Evolutionary conservation across 2,888 invertebrate species (phyloP).

Genomic region (Drosophila kokeensis): DNA sequence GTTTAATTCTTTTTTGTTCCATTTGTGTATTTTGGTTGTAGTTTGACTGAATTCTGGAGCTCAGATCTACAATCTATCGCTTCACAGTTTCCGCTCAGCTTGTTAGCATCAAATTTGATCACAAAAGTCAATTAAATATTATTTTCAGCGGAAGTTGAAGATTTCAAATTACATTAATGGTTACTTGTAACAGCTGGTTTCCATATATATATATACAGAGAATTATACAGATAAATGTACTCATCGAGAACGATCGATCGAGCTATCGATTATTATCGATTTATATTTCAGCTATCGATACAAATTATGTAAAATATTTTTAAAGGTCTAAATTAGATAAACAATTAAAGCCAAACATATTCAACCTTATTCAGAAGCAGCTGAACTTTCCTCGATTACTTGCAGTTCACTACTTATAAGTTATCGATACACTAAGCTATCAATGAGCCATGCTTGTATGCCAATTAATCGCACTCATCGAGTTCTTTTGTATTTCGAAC

Average conservation of each 20-base stretch:
- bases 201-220: background rate
- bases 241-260: background rate
- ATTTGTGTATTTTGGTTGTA: slow-evolving; percentile 34
- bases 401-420: background rate
- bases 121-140: slow-evolving; percentile 35
- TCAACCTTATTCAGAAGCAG: background rate
- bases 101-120: slow-evolving; percentile 21
- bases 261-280: background rate
- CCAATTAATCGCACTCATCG: background rate
- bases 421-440: background rate
- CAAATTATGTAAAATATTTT: background rate
- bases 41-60: slow-evolving; percentile 45
- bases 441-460: background rate
- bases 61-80: slow-evolving; percentile 11
- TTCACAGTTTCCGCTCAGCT: slow-evolving; percentile 47
- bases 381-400: background rate
- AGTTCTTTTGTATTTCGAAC: background rate
- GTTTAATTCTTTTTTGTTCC: slow-evolving; percentile 9
- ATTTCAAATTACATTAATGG: background rate
- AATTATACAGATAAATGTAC: background rate
- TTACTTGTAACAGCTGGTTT: background rate
- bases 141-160: slow-evolving; percentile 18
- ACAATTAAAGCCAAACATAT: background rate
- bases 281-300: background rate
- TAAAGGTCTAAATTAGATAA: background rate